A percentile compares a stretch with the other conserved stretches of the same genome.
phyloP scores from a whole-genome alignment of 2,888 invertebrate genomes.

The Bedellia somnulentella region DNA sequence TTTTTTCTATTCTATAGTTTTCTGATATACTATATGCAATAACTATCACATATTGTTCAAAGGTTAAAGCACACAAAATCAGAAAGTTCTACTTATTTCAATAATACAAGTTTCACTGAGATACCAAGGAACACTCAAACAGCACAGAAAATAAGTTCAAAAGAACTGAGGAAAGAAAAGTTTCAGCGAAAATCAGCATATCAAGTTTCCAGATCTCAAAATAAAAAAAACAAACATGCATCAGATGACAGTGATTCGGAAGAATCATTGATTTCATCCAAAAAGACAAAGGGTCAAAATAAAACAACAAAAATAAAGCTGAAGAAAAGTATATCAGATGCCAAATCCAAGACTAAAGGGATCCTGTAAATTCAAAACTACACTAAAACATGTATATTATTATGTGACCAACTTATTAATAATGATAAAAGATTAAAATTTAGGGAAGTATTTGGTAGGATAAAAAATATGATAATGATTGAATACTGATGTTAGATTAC shows the following conservation, averaged over 20 bases:
- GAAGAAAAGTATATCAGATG: slow-evolving; percentile 25
- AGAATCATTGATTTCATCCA: slow-evolving; percentile 34
- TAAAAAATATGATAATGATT: too few species aligned
- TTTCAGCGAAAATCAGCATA: slow-evolving; percentile 61
- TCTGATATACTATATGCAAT: too few species aligned
- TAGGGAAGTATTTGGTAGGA: too few species aligned
- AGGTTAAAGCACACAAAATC: slow-evolving; percentile 46
- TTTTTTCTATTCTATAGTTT: not conserved
- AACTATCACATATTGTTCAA: too few species aligned
- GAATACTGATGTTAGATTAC: too few species aligned
- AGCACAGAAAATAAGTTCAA: slow-evolving; percentile 19
- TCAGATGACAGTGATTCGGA: slow-evolving; percentile 49
- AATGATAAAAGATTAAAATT: too few species aligned
- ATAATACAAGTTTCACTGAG: slow-evolving; percentile 46
- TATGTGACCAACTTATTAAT: too few species aligned
- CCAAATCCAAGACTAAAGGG: slow-evolving; percentile 17
- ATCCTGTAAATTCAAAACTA: too few species aligned
- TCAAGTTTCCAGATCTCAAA: slow-evolving; percentile 60
- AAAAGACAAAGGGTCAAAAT: slow-evolving; percentile 48
- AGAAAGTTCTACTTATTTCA: slow-evolving; percentile 30
- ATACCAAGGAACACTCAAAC: slow-evolving; percentile 33
- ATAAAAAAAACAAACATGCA: slow-evolving; percentile 27
- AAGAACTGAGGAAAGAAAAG: slow-evolving; percentile 31
- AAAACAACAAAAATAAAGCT: slow-evolving; percentile 31
- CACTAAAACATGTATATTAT: too few species aligned